These are phyloP conservation scores for Galaxias olidus DNA, from an alignment of 2,797 vertebrate species.

Conservation along the genomic window DNA sequence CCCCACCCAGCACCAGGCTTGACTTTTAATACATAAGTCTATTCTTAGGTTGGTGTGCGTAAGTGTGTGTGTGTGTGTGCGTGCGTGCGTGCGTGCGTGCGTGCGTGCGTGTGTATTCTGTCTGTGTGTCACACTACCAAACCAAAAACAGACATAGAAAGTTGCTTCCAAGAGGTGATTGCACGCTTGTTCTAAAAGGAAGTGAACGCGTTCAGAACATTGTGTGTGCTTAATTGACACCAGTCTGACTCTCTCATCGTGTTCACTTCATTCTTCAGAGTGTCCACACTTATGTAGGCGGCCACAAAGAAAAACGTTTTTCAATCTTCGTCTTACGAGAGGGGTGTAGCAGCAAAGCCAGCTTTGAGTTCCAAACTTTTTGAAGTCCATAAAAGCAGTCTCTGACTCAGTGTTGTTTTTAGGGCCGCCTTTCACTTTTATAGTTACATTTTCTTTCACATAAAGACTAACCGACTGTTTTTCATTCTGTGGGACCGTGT, in stretches of 20 bases:
- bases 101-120: not conserved
- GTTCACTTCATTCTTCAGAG: constrained; percentile 4
- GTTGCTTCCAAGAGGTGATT: constrained; percentile 29
- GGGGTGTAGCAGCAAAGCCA: constrained; percentile 23
- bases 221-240: constrained; percentile 23
- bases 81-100: not conserved
- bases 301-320: constrained; percentile 28
- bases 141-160: constrained; percentile 25
- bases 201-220: constrained; percentile 28
- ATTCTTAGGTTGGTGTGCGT: constrained; percentile 29
- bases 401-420: constrained; percentile 28
- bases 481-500: constrained; percentile 38
- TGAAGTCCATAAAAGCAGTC: constrained; percentile 1
- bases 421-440: constrained; percentile 28
- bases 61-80: constrained; percentile 7
- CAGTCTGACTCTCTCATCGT: not conserved
- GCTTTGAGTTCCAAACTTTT: constrained; percentile 9
- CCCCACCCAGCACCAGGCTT: constrained; percentile 46
- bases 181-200: constrained; percentile 26
- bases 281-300: constrained; percentile 12
- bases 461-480: constrained; percentile 34
- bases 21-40: constrained; percentile 26
- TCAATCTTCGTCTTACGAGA: constrained; percentile 28
- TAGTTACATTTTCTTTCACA: constrained; percentile 33
- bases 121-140: constrained; percentile 20